Evolutionary conservation across 1,140 invertebrate species (phyloP).

Genomic region (Pemphigus obesinymphae): DNA sequence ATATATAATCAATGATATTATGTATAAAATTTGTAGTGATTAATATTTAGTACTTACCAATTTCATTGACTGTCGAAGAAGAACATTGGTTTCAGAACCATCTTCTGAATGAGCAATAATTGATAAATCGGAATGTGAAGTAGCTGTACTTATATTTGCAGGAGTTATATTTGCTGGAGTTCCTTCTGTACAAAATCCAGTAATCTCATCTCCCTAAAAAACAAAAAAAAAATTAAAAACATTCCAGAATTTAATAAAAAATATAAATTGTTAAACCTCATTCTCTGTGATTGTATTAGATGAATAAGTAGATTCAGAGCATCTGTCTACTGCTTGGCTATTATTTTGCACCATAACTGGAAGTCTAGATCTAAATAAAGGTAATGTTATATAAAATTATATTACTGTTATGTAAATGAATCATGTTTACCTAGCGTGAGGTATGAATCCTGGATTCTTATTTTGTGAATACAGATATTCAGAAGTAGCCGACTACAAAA

Average conservation of each 20-base stretch:
- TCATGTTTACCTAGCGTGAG: conserved; percentile 15
- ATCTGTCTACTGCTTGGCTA: background rate
- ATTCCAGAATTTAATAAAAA: background rate
- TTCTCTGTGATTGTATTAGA: background rate
- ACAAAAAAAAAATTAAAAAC: background rate
- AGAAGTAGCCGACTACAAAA: background rate
- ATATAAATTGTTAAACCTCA: background rate
- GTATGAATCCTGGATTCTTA: conserved; percentile 36
- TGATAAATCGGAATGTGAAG: conserved; percentile 82
- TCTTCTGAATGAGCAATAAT: conserved; percentile 59
- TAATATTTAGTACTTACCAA: conserved; percentile 72
- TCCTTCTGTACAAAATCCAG: conserved; percentile 86
- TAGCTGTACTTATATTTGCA: conserved; percentile 78
- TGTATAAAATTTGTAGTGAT: conserved; percentile 48
- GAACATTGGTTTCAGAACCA: conserved; percentile 62
- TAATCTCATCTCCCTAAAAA: conserved; percentile 18
- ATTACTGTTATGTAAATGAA: background rate
- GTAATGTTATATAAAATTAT: background rate
- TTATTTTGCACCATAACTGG: conserved; percentile 35
- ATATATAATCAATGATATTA: no score
- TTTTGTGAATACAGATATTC: background rate
- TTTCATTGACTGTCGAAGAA: conserved; percentile 72
- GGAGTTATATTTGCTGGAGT: conserved; percentile 83
- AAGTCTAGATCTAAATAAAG: conserved; percentile 21
- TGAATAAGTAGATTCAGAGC: background rate